Percentiles rank a stretch among this genome's conserved stretches.
Conservation (phyloP, 2,888 invertebrate genomes). For the Catocala fraxini region DNA sequence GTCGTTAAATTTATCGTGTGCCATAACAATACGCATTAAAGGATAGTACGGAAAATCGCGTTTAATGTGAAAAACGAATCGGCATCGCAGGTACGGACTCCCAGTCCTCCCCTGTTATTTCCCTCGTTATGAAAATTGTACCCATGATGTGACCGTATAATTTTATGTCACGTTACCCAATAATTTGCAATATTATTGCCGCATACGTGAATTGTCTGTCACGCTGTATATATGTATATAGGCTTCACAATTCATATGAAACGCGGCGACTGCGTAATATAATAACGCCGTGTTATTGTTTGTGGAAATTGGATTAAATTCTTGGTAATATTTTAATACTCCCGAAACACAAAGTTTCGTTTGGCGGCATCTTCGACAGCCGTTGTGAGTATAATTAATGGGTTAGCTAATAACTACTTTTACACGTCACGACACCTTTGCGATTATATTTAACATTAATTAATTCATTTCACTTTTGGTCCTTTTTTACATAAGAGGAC, state of each 20-base stretch:
- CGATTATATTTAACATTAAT: no score
- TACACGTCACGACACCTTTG: conserved; percentile 49
- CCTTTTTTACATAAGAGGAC: no score
- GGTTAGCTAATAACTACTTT: conserved; percentile 61
- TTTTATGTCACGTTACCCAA: conserved; percentile 60
- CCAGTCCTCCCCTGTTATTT: conserved; percentile 53
- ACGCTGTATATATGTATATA: conserved; percentile 15
- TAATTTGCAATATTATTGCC: conserved; percentile 59
- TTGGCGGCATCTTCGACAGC: conserved; percentile 78
- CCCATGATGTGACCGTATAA: conserved; percentile 59
- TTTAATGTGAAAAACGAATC: conserved; percentile 42
- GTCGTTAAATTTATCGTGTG: conserved; percentile 42
- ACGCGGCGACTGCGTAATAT: conserved; percentile 28
- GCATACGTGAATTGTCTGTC: conserved; percentile 52
- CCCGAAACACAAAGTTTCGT: conserved; percentile 62
- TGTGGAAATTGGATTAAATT: conserved; percentile 47
- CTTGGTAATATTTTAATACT: conserved; percentile 59
- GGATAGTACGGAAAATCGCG: conserved; percentile 37
- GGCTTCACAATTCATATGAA: conserved; percentile 39
- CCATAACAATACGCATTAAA: conserved; percentile 46
- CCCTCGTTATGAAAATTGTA: conserved; percentile 65
- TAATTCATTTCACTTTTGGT: no score
- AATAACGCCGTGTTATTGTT: conserved; percentile 38
- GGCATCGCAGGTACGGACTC: conserved; percentile 34
- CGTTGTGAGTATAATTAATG: conserved; percentile 80